Evolutionary conservation across 1,140 invertebrate genomes (phyloP), one percentile per base, ranked within the genome.

Genomic region (Colletes gigas): DNA sequence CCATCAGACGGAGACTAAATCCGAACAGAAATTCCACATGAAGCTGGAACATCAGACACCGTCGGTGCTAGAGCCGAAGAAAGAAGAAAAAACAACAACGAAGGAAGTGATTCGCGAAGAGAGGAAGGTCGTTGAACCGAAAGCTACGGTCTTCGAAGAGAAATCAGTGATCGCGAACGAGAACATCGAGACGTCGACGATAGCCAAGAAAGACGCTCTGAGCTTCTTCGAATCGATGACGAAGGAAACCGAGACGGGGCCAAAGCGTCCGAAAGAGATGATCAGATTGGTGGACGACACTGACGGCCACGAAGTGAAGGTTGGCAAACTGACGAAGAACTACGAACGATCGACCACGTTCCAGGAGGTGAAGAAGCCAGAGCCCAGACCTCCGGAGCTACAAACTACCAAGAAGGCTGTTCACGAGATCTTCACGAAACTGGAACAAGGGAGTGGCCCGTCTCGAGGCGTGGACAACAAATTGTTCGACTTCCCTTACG

Each of bases 201-300:
- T 94, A 30, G 91, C 93, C 0, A 94, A 91, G 67, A 93, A 94
- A 81, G 93, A 93, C 82, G 94, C 95, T 3, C 89, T 95, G 9
- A 94, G 94, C 68, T 95, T 95, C 83, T 95, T 95, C 81, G 95
- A 95, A 84, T 92, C 93, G 54, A 95, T 94, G 87, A 94, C 93
- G 1, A 94, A 93, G 80, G 93, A 94, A 47, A 90, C 89, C 41
- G 91, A 93, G 14, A 78, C 78, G 3, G 39, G 74, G 0, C 77
- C 88, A 0, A 92, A 90, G 73, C 89, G 89, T 14, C 91, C 92
- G 0, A 93, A 91, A 70, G 92, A 90, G 47, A 93, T 93, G 91
- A 93, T 93, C 1, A 93, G 91, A 73, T 14, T 93, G 0, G 85
- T 70, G 65, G 91, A 84, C 75, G 86, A 83, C 8, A 68, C 73